A percentile compares a stretch with the other conserved stretches of the same genome.
These are phyloP conservation scores for Blastobasis lacticolella DNA, from an alignment of 2,888 invertebrate genomes.

Conservation along the genomic window DNA sequence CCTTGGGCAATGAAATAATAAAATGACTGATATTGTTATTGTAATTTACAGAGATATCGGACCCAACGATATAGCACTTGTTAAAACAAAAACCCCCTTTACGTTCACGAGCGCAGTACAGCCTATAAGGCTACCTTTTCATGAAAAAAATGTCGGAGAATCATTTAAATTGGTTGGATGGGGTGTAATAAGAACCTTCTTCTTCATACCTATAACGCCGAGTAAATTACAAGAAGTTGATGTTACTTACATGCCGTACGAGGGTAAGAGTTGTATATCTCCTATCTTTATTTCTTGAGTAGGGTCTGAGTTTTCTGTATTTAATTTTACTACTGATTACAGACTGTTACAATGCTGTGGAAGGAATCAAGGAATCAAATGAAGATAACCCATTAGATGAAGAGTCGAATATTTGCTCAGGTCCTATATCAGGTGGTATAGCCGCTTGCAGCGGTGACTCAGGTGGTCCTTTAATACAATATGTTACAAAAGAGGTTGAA, in stretches of 20 bases:
- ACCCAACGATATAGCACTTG: slow-evolving; percentile 71
- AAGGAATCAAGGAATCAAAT: slow-evolving; percentile 35
- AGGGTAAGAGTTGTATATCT: slow-evolving; percentile 32
- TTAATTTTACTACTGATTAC: slow-evolving; percentile 5
- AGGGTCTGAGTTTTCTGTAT: neutral
- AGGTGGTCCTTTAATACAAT: slow-evolving; percentile 66
- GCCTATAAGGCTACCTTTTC: slow-evolving; percentile 56
- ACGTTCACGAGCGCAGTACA: slow-evolving; percentile 45
- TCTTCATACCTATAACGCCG: slow-evolving; percentile 51
- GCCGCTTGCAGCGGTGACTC: slow-evolving; percentile 74
- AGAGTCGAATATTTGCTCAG: slow-evolving; percentile 68
- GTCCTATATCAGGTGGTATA: slow-evolving; percentile 58
- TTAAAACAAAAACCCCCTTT: slow-evolving; percentile 45
- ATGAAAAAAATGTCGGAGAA: slow-evolving; percentile 26
- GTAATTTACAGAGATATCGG: slow-evolving; percentile 46
- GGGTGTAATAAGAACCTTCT: slow-evolving; percentile 57
- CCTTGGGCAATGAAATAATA: neutral
- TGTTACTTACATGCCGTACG: slow-evolving; percentile 46
- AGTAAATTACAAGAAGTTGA: slow-evolving; percentile 57
- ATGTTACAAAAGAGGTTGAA: slow-evolving; percentile 17
- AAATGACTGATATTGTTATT: neutral
- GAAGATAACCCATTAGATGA: slow-evolving; percentile 55
- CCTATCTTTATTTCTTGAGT: too few relatives aligned
- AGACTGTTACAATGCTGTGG: slow-evolving; percentile 58
- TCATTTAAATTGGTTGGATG: slow-evolving; percentile 60